A percentile compares a stretch with the other conserved stretches of the same genome.
Evolutionary conservation across 1,140 invertebrate genomes (phyloP).

Genomic region (Drosophila pandora): DNA sequence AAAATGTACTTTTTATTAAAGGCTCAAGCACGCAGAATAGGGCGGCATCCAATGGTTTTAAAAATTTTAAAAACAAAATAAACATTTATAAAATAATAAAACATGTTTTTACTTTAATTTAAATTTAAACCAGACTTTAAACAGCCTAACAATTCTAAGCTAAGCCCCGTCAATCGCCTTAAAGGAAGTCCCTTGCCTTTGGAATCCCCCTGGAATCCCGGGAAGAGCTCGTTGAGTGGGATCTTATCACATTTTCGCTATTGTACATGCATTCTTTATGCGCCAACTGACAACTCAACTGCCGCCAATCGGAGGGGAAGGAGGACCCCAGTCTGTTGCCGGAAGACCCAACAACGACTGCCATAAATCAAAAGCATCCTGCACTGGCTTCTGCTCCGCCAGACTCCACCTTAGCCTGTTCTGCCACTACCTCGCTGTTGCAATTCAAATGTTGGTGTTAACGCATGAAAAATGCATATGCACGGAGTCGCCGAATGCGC

Average conservation of each 20-base stretch:
- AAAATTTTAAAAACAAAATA: slow-evolving; percentile 57
- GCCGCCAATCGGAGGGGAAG: slow-evolving; percentile 53
- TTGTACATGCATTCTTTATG: slow-evolving; percentile 76
- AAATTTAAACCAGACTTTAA: neutral
- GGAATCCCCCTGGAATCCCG: slow-evolving; percentile 10
- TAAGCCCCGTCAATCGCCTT: slow-evolving; percentile 13
- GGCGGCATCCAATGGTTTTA: slow-evolving; percentile 38
- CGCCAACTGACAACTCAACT: slow-evolving; percentile 66
- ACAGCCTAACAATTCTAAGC: neutral
- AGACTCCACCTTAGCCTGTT: neutral
- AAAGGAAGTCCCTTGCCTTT: slow-evolving; percentile 7
- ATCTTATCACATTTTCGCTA: slow-evolving; percentile 73
- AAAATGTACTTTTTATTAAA: slow-evolving; percentile 35
- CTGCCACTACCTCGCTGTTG: slow-evolving; percentile 26
- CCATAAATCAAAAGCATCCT: slow-evolving; percentile 77
- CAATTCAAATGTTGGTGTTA: slow-evolving; percentile 82
- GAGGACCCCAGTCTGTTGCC: neutral
- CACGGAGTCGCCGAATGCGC: slow-evolving; percentile 49
- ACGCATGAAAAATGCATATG: slow-evolving; percentile 82
- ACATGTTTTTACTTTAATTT: neutral
- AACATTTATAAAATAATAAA: slow-evolving; percentile 34
- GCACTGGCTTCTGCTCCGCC: slow-evolving; percentile 27
- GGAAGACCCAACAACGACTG: slow-evolving; percentile 30
- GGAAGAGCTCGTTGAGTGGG: slow-evolving; percentile 49
- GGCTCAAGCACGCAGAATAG: slow-evolving; percentile 24